A percentile compares a stretch with the other conserved stretches of the same genome.
phyloP scores from a whole-genome alignment of 2,888 invertebrate species.

The Noctua janthe region DNA sequence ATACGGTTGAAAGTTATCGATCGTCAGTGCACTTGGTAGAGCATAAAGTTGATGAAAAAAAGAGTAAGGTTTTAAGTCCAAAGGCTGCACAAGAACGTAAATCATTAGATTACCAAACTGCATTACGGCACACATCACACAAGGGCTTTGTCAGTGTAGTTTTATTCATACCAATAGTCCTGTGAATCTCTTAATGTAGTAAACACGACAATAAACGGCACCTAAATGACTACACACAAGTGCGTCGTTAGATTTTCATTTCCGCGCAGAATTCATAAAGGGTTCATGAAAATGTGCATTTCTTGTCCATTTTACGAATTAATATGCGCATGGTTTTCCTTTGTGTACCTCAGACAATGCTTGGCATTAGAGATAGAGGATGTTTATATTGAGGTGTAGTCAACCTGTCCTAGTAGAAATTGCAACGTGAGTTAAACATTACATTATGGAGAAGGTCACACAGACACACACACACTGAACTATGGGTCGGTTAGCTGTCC shows the following conservation, averaged over 20 bases:
- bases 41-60: not conserved
- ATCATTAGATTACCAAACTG: not conserved
- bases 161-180: not conserved
- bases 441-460: not conserved
- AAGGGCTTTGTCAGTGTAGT: not conserved
- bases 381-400: not conserved
- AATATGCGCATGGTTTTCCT: not conserved
- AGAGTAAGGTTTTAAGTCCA: not conserved
- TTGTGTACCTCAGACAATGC: too few relatives aligned
- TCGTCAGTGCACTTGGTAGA: too few relatives aligned
- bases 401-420: not conserved
- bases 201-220: not conserved
- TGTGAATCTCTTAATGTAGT: not conserved
- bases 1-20: too few relatives aligned
- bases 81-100: not conserved
- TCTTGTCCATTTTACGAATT: not conserved
- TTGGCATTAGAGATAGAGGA: not conserved
- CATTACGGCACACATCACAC: not conserved
- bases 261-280: not conserved
- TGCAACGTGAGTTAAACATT: not conserved
- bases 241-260: not conserved
- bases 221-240: not conserved
- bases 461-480: not conserved
- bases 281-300: not conserved
- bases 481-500: constrained; percentile 10